Evolutionary conservation across 1,140 invertebrate species (phyloP), one percentile per base, ranked within the genome.

Genomic region (Calliopsis andreniformis): DNA sequence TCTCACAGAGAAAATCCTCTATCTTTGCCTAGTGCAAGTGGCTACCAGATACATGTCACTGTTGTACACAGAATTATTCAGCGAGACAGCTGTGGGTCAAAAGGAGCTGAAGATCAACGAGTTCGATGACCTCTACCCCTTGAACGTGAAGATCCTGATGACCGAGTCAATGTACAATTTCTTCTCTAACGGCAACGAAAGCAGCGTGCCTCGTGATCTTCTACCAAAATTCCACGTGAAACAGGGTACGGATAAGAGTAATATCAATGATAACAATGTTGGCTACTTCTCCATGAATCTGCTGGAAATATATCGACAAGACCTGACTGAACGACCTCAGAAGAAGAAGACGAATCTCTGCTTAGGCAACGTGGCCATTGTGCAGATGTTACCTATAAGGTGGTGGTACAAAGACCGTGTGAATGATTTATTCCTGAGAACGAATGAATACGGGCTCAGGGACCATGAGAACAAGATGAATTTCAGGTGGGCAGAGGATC

Each of bases 1-100:
- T 4, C n/a, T 10, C 8, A 14, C 64, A 16, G 72, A 75, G 30
- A 75, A 59, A 62, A 16, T 75, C 8, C 28, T 75, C 30, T 75
- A 51, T n/a, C n/a, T 67, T 10, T n/a, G 14, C 1, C 12, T 59
- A 18, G n/a, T 59, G 63, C 39, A 67, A 12, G 39, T 64, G 16
- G 63, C 55, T n/a, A 47, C 35, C 35, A 39, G 35, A 10, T 39
- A 39, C 35, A 39, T 10, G 35, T 5, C 35, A 3, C 3, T 39
- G 30, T 42, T 67, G 12, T 75, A 75, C 23, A 58, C 23, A 28
- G 53, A 58, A 7, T 3, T 75, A 30, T 58, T 75, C 32, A 25
- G 51, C 45, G 45, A 47, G 16, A 3, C 45, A 2, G 16, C 45
- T 2, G n/a, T 47, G 6, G 16, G 16, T 4, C 45, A 47, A 6